These are phyloP conservation scores for Hydroisotoma schaefferi DNA, from an alignment of 2,888 invertebrate species.

Conservation along the genomic window DNA sequence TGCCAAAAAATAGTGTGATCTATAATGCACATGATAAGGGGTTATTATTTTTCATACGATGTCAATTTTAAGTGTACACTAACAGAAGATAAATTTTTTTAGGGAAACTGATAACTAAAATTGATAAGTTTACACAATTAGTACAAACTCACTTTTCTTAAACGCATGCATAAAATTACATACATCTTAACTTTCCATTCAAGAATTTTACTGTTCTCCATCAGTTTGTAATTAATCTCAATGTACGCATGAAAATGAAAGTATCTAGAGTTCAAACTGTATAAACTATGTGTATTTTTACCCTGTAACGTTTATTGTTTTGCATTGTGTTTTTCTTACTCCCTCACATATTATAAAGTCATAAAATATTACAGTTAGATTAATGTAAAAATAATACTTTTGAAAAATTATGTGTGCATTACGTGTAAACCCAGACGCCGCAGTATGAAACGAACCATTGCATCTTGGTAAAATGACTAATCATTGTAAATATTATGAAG, in stretches of 20 bases:
- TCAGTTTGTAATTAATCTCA: neutral
- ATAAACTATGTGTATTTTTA: neutral
- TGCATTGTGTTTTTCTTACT: too few relatives aligned
- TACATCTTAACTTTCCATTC: too few relatives aligned
- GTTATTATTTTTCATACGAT: neutral
- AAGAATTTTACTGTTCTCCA: neutral
- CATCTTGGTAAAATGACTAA: too few relatives aligned
- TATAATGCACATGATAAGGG: too few relatives aligned
- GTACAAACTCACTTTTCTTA: too few relatives aligned
- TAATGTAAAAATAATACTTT: neutral
- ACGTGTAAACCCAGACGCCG: neutral
- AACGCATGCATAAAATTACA: too few relatives aligned
- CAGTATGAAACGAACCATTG: too few relatives aligned
- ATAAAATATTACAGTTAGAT: neutral
- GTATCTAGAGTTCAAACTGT: neutral
- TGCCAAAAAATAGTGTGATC: constrained; percentile 14
- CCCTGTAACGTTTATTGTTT: neutral
- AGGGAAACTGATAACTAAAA: too few relatives aligned
- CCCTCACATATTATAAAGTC: neutral
- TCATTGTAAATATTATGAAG: too few relatives aligned
- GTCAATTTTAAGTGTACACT: neutral
- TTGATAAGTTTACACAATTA: too few relatives aligned
- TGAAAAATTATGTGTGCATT: neutral
- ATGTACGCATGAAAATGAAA: neutral
- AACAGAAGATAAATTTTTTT: too few relatives aligned